Base-by-base conservation (phyloP, 1,140 invertebrate genomes). In the Drosophila nebulosa region DNA sequence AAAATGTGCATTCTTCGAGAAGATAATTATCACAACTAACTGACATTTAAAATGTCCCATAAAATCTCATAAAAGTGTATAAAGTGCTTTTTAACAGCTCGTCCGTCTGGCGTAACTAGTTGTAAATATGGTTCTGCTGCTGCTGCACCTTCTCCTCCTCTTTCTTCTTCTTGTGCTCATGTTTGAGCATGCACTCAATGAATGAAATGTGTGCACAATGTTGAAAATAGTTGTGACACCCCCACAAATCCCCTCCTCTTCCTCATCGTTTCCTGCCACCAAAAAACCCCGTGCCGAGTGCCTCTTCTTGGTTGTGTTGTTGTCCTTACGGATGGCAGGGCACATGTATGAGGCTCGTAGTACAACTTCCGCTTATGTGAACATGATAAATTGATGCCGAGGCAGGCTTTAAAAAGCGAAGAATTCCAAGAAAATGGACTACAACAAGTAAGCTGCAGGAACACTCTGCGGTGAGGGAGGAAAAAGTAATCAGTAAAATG, bases 131-230 rank as follows among this genome's bases (percentile, higher is more conserved):
- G 70, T 56, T 64, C 56, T 60, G 50, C 36, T 55, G 52, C 56
- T 60, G 50, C 36, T 55, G 52, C 10, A 51, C 18, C 52, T 55
- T 26, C 26, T 55, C 14, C 14, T 55, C 16, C 52, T 69, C 9
- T 12, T 53, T 12, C 26, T 55, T 30, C 14, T 55, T 27, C 52
- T 69, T 74, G 64, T 77, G 65, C 65, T 77, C 74, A 21, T 46
- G 16, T 46, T 35, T 67, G 52, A 74, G 80, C 78, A 80, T 86
- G 83, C 83, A 86, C 81, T 86, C 83, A 88, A 78, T 86, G 83
- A 88, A 86, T 86, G 83, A 86, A 86, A 86, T 86, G 81, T 88
- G 83, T 86, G 78, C 83, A 86, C 81, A 85, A 86, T 85, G 81
- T 85, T 85, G 78, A 86, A 88, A 85, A 86, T 85, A 88, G 83